Base-by-base conservation (phyloP, 2,113 vertebrate genomes). In the Centropristis striata region DNA sequence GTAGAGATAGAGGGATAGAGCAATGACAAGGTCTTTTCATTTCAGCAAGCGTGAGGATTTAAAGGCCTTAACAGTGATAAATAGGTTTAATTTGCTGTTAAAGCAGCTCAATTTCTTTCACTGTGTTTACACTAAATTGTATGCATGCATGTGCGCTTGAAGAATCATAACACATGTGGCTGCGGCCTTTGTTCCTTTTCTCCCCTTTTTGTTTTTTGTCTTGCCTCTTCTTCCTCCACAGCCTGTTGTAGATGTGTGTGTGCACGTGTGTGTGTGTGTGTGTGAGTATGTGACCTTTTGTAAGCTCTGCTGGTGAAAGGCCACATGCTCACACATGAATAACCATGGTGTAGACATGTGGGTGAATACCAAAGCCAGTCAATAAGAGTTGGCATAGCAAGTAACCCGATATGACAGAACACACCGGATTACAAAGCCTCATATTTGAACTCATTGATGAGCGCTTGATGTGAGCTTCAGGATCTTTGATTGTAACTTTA, bases 41-140 rank as follows among this genome's bases (percentile, higher is more conserved):
- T 86, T 81, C 44, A 54, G 41, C 42, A 46, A 78, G 60, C 42
- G 51, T 57, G 82, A 77, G 78, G 69, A 90, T 90, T 88, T 87
- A 90, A 91, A 89, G 72, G 71, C 83, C 66, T 58, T 78, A 87
- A 70, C 83, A 65, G 60, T 91, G 91, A 94, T 93, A 79, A 87
- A 93, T 92, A 76, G 90, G 83, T 89, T 93, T 94, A 85, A 93
- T 91, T 91, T 93, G 51, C 85, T 73, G 27, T 86, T 78, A 68
- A 65, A 65, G 77, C 60, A 25, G 61, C 84, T 73, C 25, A n/a
- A 61, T 77, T 70, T 87, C 73, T 69, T 41, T 54, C 71, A 42
- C 12, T 18, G n/a, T 76, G 76, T 85, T 84, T 86, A 78, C 78
- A 51, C 50, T 69, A 1, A 60, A 67, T 71, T 51, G 67, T 53